These are phyloP conservation scores for Candidula unifasciata DNA, from an alignment of 2,888 invertebrate species.

Conservation along the genomic window DNA sequence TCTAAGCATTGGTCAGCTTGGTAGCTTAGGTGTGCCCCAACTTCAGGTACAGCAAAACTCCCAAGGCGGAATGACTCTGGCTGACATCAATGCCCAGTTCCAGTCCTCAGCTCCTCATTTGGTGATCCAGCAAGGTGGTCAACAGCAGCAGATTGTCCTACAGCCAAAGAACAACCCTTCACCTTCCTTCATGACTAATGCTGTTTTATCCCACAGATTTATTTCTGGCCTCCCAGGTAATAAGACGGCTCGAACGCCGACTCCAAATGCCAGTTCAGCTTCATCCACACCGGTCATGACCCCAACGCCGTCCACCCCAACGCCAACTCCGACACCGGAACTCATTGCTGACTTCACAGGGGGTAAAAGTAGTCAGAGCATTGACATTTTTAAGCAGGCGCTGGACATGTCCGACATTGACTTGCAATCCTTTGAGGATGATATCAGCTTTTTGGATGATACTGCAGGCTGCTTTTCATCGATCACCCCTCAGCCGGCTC, in stretches of 20 bases:
- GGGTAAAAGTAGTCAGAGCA: slow-evolving; percentile 9
- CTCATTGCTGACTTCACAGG: slow-evolving; percentile 36
- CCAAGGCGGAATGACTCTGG: slow-evolving; percentile 40
- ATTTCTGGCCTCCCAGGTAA: slow-evolving; percentile 16
- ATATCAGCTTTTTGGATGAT: slow-evolving; percentile 35
- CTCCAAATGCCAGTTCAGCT: slow-evolving; percentile 41
- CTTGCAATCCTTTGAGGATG: slow-evolving; percentile 47
- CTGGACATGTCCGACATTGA: slow-evolving; percentile 48
- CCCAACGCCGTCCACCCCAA: slow-evolving; percentile 51
- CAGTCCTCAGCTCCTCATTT: slow-evolving; percentile 32
- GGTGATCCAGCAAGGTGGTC: slow-evolving; percentile 33
- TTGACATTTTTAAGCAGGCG: slow-evolving; percentile 48
- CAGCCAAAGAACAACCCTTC: slow-evolving; percentile 39
- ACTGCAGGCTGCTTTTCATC: slow-evolving; percentile 20
- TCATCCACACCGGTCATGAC: slow-evolving; percentile 47
- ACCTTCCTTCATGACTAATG: slow-evolving; percentile 19
- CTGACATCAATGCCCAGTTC: slow-evolving; percentile 38
- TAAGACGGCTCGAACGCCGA: slow-evolving; percentile 27
- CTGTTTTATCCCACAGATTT: slow-evolving; percentile 30
- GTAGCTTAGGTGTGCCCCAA: slow-evolving; percentile 34
- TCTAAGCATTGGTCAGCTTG: slow-evolving; percentile 39
- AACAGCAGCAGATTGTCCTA: slow-evolving; percentile 36
- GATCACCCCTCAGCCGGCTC: slow-evolving; percentile 6
- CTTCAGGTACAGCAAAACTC: slow-evolving; percentile 34
- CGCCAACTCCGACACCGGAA: slow-evolving; percentile 46